Evolutionary conservation across 2,113 vertebrate species (phyloP).

Genomic region (Tenebrosternarchus preto): DNA sequence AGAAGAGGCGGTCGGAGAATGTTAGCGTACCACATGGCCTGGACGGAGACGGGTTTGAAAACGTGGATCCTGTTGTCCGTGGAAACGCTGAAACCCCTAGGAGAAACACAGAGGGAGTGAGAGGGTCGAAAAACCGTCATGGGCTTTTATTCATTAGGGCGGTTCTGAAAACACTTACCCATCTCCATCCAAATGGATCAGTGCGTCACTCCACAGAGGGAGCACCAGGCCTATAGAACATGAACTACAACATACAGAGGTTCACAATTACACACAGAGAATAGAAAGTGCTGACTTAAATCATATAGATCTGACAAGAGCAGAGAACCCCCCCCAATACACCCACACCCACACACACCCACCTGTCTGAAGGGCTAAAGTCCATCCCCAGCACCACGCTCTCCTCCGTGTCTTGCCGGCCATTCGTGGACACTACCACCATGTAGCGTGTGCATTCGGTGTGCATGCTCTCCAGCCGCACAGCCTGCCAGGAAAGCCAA

Average conservation of each 20-base stretch:
- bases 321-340: conserved; percentile 62
- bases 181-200: conserved; percentile 97
- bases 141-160: not conserved
- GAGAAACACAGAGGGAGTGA: conserved; percentile 22
- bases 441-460: conserved; percentile 94
- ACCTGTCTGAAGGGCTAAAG: conserved; percentile 93
- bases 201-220: conserved; percentile 95
- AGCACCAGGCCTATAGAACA: conserved; percentile 95
- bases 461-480: conserved; percentile 91
- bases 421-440: conserved; percentile 98
- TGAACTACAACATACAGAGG: conserved; percentile 40
- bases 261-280: not conserved
- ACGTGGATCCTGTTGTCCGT: conserved; percentile 95
- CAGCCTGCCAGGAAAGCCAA: conserved; percentile 83
- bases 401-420: conserved; percentile 95
- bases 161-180: conserved; percentile 79
- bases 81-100: conserved; percentile 92
- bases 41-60: conserved; percentile 98
- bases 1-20: not conserved
- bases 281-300: not conserved
- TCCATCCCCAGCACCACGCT: conserved; percentile 96
- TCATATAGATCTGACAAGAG: not conserved
- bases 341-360: conserved; percentile 35
- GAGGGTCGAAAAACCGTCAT: not conserved
- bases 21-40: conserved; percentile 95